These are phyloP conservation scores for Hirtodrosophila confusa DNA, from an alignment of 2,888 invertebrate genomes.

Conservation along the genomic window DNA sequence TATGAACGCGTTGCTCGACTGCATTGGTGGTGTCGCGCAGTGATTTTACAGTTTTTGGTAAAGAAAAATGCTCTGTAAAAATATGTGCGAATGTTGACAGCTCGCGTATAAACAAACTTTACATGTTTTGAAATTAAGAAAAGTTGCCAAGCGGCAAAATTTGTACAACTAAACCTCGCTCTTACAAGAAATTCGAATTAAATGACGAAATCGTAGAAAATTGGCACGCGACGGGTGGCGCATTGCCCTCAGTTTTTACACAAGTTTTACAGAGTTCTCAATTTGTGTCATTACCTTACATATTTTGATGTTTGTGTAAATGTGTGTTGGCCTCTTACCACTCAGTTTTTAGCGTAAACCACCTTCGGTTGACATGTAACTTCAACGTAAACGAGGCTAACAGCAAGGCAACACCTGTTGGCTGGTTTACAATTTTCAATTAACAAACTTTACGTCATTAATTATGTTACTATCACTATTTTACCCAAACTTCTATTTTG, in stretches of 20 bases:
- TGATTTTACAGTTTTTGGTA: constrained; percentile 25
- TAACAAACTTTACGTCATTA: constrained; percentile 8
- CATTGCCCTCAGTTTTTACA: constrained; percentile 20
- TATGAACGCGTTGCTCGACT: constrained; percentile 42
- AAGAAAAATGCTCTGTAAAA: constrained; percentile 13
- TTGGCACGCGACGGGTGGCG: constrained; percentile 49
- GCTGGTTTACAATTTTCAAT: constrained; percentile 29
- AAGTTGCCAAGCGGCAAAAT: constrained; percentile 1
- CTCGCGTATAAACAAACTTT: constrained; percentile 14
- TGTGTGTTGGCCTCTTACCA: constrained; percentile 2
- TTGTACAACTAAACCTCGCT: neutral
- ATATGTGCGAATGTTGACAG: constrained; percentile 14
- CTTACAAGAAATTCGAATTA: neutral
- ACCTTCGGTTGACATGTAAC: constrained; percentile 2
- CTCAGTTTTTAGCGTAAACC: neutral
- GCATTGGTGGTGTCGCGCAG: constrained; percentile 29
- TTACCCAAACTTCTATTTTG: too few relatives aligned
- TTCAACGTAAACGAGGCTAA: constrained; percentile 25
- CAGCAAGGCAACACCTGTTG: constrained; percentile 9
- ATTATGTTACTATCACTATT: constrained; percentile 19
- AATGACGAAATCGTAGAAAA: constrained; percentile 56
- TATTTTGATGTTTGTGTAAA: constrained; percentile 1
- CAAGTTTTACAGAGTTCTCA: constrained; percentile 13
- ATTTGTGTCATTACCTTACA: constrained; percentile 15
- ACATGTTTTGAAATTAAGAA: constrained; percentile 1